Base-by-base conservation (phyloP, 2,797 vertebrate species). In the Varecia variegata region DNA sequence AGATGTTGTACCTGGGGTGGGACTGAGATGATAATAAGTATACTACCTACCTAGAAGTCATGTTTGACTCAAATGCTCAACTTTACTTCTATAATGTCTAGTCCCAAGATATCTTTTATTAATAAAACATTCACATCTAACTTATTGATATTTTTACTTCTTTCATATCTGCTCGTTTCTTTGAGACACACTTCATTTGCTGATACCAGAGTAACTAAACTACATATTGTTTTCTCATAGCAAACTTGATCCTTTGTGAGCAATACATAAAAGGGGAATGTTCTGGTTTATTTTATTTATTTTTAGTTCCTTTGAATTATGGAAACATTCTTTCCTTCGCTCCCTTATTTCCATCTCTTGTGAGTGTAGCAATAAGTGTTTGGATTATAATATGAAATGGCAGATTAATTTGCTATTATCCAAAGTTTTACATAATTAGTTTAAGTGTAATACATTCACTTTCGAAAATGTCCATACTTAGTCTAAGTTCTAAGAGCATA, bases 391-490 rank as follows among this genome's bases (percentile, higher is more conserved):
- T 62, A 95, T 90, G 54, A n/a, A 97, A 96, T 93, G 82, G 79
- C 67, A 97, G 87, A 81, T 80, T 94, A 89, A 98, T 38, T 81
- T 86, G 77, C 95, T 94, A 96, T 98, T 97, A 93, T 93, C 68
- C 76, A 30, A 95, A 74, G 21, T 95, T 98, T 97, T 98, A 15
- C 86, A 84, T 97, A 96, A 97, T 97, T 96, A 88, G 81, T 97
- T 98, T 97, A 98, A 98, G 85, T 94, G 94, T 86, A 96, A 94
- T 79, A 21, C n/a, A n/a, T 91, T 93, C 60, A 82, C 58, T 97
- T 98, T 88, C 90, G 90, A 97, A 92, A 80, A 96, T 97, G 96
- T 70, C 92, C 97, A 12, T 97, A 86, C 47, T 90, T 84, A 83
- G 56, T 38, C 0, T 86, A 90, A 97, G n/a, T 91, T 58, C 1